phyloP scores from a whole-genome alignment of 2,888 invertebrate genomes.

The Ctenicera cuprea region DNA sequence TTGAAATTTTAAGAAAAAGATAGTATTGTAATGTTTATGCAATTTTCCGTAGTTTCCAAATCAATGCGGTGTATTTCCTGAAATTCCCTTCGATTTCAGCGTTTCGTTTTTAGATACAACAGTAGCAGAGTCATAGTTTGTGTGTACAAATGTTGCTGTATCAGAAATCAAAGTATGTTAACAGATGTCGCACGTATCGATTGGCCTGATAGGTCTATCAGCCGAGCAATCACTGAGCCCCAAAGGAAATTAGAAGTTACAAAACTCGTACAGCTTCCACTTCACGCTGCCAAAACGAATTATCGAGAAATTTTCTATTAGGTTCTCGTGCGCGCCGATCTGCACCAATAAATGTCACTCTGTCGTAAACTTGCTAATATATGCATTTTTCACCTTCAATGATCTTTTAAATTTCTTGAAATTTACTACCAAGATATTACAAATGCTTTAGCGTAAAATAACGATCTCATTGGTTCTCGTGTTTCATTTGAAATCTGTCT shows the following conservation, averaged over 20 bases:
- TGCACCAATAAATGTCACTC: slow-evolving; percentile 53
- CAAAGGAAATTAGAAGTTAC: slow-evolving; percentile 58
- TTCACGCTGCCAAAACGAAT: slow-evolving; percentile 53
- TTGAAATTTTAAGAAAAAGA: no score
- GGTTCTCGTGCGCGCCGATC: slow-evolving; percentile 44
- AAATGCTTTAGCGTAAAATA: neutral
- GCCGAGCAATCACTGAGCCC: slow-evolving; percentile 55
- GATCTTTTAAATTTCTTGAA: neutral
- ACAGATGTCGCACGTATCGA: slow-evolving; percentile 57
- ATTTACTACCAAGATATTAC: neutral
- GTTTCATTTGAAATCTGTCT: neutral
- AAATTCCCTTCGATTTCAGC: no score
- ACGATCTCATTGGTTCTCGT: neutral
- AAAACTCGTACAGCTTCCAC: slow-evolving; percentile 55
- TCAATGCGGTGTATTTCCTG: no score
- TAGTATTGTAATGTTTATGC: no score
- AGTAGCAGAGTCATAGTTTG: slow-evolving; percentile 17
- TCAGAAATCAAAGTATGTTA: slow-evolving; percentile 54
- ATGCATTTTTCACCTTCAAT: slow-evolving; percentile 29
- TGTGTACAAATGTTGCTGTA: slow-evolving; percentile 39
- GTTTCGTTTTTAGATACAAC: neutral
- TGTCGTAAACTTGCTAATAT: slow-evolving; percentile 33
- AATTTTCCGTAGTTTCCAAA: no score
- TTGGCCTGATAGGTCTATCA: slow-evolving; percentile 54
- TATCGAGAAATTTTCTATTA: slow-evolving; percentile 54